A percentile compares a stretch with the other conserved stretches of the same genome.
These are phyloP conservation scores for Heteromormyrus szaboi DNA, from an alignment of 2,797 vertebrate genomes.

Conservation along the genomic window DNA sequence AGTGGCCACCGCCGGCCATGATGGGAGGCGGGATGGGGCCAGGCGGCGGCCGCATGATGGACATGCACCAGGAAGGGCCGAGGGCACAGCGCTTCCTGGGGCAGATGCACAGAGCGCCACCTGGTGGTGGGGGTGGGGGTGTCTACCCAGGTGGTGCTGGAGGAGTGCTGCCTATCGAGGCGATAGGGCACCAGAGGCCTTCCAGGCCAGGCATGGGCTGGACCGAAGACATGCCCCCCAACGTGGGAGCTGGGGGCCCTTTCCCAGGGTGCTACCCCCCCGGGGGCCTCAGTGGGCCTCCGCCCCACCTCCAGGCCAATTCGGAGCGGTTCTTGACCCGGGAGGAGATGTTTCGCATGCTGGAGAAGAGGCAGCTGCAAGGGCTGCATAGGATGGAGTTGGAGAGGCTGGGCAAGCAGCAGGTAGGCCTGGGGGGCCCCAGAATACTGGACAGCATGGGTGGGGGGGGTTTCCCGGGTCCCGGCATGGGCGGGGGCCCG, in stretches of 20 bases:
- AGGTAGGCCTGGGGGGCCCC: slow-evolving; percentile 45
- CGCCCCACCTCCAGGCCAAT: slow-evolving; percentile 71
- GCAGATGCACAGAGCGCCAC: slow-evolving; percentile 69
- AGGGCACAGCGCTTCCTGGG: slow-evolving; percentile 76
- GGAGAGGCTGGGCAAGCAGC: slow-evolving; percentile 79
- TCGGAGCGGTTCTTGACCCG: slow-evolving; percentile 75
- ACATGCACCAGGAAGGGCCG: slow-evolving; percentile 64
- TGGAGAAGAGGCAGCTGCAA: slow-evolving; percentile 80
- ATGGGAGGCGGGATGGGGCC: slow-evolving; percentile 74
- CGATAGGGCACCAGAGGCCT: slow-evolving; percentile 74
- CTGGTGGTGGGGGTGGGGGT: slow-evolving; percentile 47
- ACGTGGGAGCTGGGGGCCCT: slow-evolving; percentile 70
- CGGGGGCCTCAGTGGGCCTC: slow-evolving; percentile 52
- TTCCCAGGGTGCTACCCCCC: slow-evolving; percentile 76
- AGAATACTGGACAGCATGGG: slow-evolving; percentile 58
- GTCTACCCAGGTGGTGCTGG: slow-evolving; percentile 66
- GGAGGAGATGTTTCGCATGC: slow-evolving; percentile 84
- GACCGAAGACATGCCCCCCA: slow-evolving; percentile 80
- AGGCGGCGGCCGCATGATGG: slow-evolving; percentile 59
- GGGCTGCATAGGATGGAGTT: slow-evolving; percentile 81
- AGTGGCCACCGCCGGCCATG: slow-evolving; percentile 72
- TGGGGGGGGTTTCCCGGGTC: slow-evolving; percentile 55
- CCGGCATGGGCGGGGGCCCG: slow-evolving; percentile 61
- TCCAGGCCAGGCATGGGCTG: slow-evolving; percentile 79
- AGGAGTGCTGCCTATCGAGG: slow-evolving; percentile 76